Base-by-base conservation (phyloP, 2,113 vertebrate species). In the Thamnophis sirtalis region DNA sequence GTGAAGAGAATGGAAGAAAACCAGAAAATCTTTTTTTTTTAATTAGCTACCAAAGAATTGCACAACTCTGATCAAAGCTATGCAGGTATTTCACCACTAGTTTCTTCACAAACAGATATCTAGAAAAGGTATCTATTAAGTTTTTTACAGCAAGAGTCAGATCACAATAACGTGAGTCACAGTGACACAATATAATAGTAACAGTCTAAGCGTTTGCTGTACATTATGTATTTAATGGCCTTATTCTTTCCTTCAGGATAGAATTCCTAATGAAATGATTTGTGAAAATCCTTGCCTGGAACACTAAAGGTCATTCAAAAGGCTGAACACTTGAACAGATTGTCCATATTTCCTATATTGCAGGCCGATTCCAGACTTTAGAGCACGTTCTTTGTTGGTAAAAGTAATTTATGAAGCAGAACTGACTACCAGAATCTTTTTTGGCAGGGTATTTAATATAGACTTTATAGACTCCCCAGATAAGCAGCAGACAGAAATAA, bases 401-500 rank as follows among this genome's bases (percentile, higher is more conserved):
- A 89, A 89, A 92, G 51, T 80, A 92, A 88, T 84, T 33, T 50
- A 50, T 84, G 54, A 58, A 92, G 26, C 22, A 89, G 68, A 19
- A 43, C 73, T 60, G 49, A 53, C 48, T 48, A 92, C 63, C 53
- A 92, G 51, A 89, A 22, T n/a, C 22, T 84, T 21, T n/a, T n/a
- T 43, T 89, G 58, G 85, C 49, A 73, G 33, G 53, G 50, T 73
- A 54, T 4, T 88, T 73, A 88, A 73, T 24, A 19, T 54, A 51
- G 50, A 88, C 85, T 87, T 68, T 87, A 68, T 38, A 13, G 50
- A 88, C 86, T 53, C 80, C 68, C 26, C 73, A 92, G 53, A 50
- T 15, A 89, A 55, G 68, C 87, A 84, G 58, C 51, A 92, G 13
- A 49, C n/a, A 92, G 60, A 53, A 91, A 87, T n/a, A 89, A 89